Evolutionary conservation across 2,888 invertebrate genomes (phyloP).

Genomic region (Dioctria linearis): DNA sequence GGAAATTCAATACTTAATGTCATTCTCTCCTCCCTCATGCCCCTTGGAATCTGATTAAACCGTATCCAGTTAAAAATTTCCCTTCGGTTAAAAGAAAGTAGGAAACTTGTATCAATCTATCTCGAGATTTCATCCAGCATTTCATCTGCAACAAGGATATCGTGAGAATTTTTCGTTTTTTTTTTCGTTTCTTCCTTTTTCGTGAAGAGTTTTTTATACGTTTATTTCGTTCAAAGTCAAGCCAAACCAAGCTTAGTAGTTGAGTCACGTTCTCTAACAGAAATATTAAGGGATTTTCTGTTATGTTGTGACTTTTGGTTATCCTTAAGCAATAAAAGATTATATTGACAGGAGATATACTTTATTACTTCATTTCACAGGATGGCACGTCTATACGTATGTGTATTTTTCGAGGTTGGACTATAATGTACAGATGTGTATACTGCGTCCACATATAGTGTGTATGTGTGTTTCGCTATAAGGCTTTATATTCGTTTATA

Average conservation of each 20-base stretch:
- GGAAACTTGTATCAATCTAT: constrained; percentile 43
- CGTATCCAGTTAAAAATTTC: constrained; percentile 45
- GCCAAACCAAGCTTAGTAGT: constrained; percentile 35
- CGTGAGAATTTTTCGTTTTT: constrained; percentile 20
- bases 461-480: background rate
- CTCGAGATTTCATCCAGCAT: constrained; percentile 37
- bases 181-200: background rate
- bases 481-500: constrained; percentile 20
- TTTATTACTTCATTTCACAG: constrained; percentile 58
- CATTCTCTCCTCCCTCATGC: background rate
- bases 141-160: constrained; percentile 21
- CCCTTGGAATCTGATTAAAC: constrained; percentile 28
- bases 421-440: constrained; percentile 2
- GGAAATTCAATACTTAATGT: constrained; percentile 32
- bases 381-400: constrained; percentile 47
- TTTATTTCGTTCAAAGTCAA: constrained; percentile 44
- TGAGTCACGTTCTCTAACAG: constrained; percentile 57
- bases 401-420: constrained; percentile 1
- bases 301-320: constrained; percentile 59
- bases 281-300: constrained; percentile 60
- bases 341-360: constrained; percentile 59
- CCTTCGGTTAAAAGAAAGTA: constrained; percentile 8
- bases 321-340: constrained; percentile 60
- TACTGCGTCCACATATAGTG: background rate
- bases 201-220: constrained; percentile 24